Base-by-base conservation (phyloP, 2,888 invertebrate species). In the Catonia carolina region DNA sequence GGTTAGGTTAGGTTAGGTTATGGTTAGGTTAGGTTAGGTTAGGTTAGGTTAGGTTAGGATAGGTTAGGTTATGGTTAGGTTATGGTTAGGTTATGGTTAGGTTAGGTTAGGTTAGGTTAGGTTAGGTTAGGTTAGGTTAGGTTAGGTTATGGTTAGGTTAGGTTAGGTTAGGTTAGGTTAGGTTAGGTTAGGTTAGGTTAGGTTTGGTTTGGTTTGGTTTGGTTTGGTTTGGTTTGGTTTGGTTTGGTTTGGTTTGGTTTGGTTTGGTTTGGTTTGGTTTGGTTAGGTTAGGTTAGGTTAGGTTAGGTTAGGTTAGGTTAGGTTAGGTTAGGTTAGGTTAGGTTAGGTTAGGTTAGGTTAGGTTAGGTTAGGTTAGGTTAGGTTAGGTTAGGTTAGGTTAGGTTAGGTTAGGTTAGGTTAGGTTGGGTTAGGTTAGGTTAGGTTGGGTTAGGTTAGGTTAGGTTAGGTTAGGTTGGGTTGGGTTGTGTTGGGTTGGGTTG, bases 341-440 rank as follows among this genome's bases (percentile, higher is more conserved):
- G 51, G 35, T 51, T 51, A 35, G 51, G 37, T 51, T 51, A 51
- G 35, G 51, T 51, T 51, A 51, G 37, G 51, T 51, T 51, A 36
- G 35, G 35, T 36, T 51, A 22, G 36, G 51, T 51, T 51, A 51
- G 35, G 35, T 51, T 51, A 51, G 51, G 48, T 48, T 35, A 20
- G 53, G 53, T 47, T 53, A 33, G 41, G 48, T 61, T 57, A 61
- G 60, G 53, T 61, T 31, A 52, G 60, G 50, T 60, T 61, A 59
- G 51, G 39, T 58, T 58, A 39, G 50, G 41, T 63, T 27, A 39
- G 57, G 35, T 52, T 14, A 36, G 47, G 15, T 17, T 20, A 36
- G 49, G 23, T 27, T 20, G 55, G 36, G 10, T 17, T 17, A 53
- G 27, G 22, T 23, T 31, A 53, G 27, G 35, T 31, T 57, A 51